Evolutionary conservation across 2,797 vertebrate genomes (phyloP), one percentile per base, ranked within the genome.

Genomic region (Phrynocephalus forsythii): DNA sequence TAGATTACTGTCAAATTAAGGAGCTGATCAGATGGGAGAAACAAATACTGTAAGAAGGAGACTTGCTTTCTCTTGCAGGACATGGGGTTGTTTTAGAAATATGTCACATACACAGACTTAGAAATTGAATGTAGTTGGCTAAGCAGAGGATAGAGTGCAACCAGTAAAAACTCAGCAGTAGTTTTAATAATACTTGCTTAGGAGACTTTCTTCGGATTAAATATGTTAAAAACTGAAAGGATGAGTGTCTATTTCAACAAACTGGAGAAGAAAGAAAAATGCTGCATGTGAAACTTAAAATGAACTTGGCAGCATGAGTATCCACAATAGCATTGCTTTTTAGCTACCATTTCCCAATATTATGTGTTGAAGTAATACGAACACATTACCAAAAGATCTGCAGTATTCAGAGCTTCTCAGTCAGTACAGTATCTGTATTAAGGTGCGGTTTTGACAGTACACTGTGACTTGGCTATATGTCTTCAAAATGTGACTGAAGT

Each of bases 401-500:
- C 73, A 91, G 80, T 88, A 83, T 94, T 81, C 93, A 92, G 78
- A 90, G 82, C 90, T 93, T 94, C 88, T 86, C 67, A 89, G 73
- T 89, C 87, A 85, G 66, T 86, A 80, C 28, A n/a, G 69, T 90
- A 93, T 82, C 86, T 91, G 79, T 90, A 84, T 85, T 89, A 91
- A 73, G 87, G 83, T 91, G 69, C 92, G 88, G 28, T 0, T 92
- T 92, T 90, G 89, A 93, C 91, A 92, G 90, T 91, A 93, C 88
- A 93, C 91, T 95, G 94, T 94, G 93, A 93, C 92, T 93, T 88
- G 89, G 81, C 93, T 89, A 91, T 94, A 90, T 94, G 91, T 94
- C 87, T 93, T 94, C 22, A 66, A 77, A 80, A 83, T 63, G 60
- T 79, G 80, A 73, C 68, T 92, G 92, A 89, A 93, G 87, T 91